Percentiles rank a stretch among this genome's conserved stretches.
phyloP scores from a whole-genome alignment of 2,888 invertebrate species.

The Apoderus coryli region DNA sequence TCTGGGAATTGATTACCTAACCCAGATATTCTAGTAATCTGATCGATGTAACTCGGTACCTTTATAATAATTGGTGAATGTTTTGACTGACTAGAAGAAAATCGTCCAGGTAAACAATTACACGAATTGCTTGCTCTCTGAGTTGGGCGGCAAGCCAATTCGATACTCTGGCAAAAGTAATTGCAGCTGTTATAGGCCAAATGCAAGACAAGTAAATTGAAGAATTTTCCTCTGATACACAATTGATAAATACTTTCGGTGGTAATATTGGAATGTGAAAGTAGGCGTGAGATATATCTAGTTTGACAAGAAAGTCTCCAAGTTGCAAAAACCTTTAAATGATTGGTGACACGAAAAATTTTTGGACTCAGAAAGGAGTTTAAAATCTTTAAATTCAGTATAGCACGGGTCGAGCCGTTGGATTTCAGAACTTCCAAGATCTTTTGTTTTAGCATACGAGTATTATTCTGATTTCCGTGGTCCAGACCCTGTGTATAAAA shows the following conservation, averaged over 20 bases:
- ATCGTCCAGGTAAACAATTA: conserved; percentile 16
- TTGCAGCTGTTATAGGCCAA: conserved; percentile 14
- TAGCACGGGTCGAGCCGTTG: conserved; percentile 10
- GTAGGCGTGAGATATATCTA: conserved; percentile 13
- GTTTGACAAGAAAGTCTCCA: conserved; percentile 10
- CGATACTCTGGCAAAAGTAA: conserved; percentile 12
- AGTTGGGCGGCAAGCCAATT: conserved; percentile 13
- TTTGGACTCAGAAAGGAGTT: conserved; percentile 12
- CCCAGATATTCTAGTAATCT: conserved; percentile 11
- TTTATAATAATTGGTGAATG: conserved; percentile 1
- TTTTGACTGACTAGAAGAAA: conserved; percentile 13
- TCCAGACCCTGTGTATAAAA: conserved; percentile 10
- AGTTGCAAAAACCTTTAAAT: conserved; percentile 11
- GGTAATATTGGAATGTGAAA: conserved; percentile 12
- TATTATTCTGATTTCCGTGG: conserved; percentile 8
- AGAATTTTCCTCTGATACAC: conserved; percentile 9
- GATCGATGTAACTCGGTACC: conserved; percentile 5
- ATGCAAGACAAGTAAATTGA: conserved; percentile 15
- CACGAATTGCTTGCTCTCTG: conserved; percentile 10
- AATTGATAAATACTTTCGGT: conserved; percentile 13
- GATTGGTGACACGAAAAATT: conserved; percentile 12
- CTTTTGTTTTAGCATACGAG: conserved; percentile 7
- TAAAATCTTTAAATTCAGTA: conserved; percentile 12
- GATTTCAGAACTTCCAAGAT: conserved; percentile 8
- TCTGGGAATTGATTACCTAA: conserved; percentile 10